phyloP scores from a whole-genome alignment of 2,888 invertebrate species.

The Idaea straminata region DNA sequence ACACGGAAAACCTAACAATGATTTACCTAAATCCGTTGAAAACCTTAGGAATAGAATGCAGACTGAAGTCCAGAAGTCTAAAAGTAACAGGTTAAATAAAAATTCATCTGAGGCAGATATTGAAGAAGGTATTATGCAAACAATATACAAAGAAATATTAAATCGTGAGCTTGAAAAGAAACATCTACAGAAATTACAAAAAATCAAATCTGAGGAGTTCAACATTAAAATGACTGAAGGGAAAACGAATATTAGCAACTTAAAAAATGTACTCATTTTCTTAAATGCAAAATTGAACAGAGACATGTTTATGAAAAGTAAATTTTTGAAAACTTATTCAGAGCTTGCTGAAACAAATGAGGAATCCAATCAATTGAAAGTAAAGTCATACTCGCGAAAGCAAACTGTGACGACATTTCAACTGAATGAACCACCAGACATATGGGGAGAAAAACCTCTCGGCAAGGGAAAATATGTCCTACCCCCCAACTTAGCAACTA shows the following conservation, averaged over 20 bases:
- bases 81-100: constrained; percentile 38
- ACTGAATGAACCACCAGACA: constrained; percentile 34
- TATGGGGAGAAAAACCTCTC: constrained; percentile 50
- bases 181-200: background rate
- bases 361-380: constrained; percentile 33
- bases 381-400: constrained; percentile 60
- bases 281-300: constrained; percentile 50
- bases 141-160: constrained; percentile 41
- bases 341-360: constrained; percentile 32
- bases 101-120: constrained; percentile 48
- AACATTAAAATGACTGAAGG: background rate
- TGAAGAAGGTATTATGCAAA: constrained; percentile 54
- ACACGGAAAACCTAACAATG: constrained; percentile 45
- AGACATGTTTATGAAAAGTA: constrained; percentile 37
- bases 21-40: constrained; percentile 57
- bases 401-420: constrained; percentile 21
- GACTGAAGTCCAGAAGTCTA: constrained; percentile 38
- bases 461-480: constrained; percentile 42
- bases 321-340: constrained; percentile 36
- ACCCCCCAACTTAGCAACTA: constrained; percentile 58
- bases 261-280: constrained; percentile 50
- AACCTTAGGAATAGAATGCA: constrained; percentile 58
- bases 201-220: constrained; percentile 14
- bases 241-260: constrained; percentile 40
- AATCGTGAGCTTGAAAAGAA: constrained; percentile 28